Evolutionary conservation across 2,797 vertebrate genomes (phyloP).

Genomic region (Leptatherina wallacei): DNA sequence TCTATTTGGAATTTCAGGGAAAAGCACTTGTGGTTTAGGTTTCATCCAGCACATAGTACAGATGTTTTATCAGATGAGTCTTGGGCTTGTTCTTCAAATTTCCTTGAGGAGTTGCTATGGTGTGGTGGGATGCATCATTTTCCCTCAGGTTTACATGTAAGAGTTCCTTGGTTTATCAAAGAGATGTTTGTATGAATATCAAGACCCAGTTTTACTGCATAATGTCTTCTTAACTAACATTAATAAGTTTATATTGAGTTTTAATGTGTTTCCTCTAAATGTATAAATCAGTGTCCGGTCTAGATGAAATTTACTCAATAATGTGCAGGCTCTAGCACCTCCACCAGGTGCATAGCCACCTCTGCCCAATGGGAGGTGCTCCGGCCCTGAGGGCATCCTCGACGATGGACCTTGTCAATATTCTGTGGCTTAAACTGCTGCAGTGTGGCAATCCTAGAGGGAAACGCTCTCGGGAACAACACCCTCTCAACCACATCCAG

Average conservation of each 20-base stretch:
- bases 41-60: not conserved
- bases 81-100: not conserved
- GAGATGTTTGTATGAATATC: no score
- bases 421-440: constrained; percentile 47
- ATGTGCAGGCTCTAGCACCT: constrained; percentile 70
- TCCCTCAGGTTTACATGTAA: not conserved
- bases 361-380: constrained; percentile 75
- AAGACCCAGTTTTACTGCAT: no score
- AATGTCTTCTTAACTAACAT: not conserved
- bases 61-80: not conserved
- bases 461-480: constrained; percentile 73
- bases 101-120: not conserved
- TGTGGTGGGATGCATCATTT: not conserved
- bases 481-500: constrained; percentile 68
- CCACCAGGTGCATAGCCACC: constrained; percentile 78
- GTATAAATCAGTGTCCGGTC: not conserved
- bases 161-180: no score
- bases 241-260: not conserved
- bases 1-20: not conserved
- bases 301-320: constrained; percentile 45
- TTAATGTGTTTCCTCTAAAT: constrained; percentile 11
- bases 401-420: constrained; percentile 59
- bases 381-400: constrained; percentile 27
- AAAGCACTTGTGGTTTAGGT: not conserved
- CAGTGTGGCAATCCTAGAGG: constrained; percentile 57